These are phyloP conservation scores for Deroplatys truncata DNA, from an alignment of 2,888 invertebrate genomes.

Conservation along the genomic window DNA sequence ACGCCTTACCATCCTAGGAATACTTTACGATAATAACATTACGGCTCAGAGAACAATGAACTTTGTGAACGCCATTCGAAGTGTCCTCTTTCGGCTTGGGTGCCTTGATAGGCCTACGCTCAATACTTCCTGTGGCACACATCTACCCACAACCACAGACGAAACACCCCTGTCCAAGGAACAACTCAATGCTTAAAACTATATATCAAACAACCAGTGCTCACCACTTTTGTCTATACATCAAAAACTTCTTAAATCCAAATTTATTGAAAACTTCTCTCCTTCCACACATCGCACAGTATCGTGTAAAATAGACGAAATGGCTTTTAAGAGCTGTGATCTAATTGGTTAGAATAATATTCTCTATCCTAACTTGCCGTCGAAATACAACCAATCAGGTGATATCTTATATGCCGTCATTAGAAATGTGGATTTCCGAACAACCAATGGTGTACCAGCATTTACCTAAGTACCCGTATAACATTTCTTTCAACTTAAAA, in stretches of 20 bases:
- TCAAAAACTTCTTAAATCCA: constrained; percentile 35
- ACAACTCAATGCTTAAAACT: constrained; percentile 5
- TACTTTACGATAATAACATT: constrained; percentile 27
- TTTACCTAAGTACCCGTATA: constrained; percentile 28
- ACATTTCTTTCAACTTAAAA: constrained; percentile 26
- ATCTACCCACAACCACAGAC: constrained; percentile 16
- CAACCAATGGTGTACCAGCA: constrained; percentile 42
- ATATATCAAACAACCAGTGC: constrained; percentile 33
- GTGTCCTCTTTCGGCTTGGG: constrained; percentile 49
- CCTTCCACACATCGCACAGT: constrained; percentile 32
- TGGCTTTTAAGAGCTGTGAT: constrained; percentile 41
- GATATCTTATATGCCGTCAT: constrained; percentile 35
- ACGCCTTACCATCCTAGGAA: background rate
- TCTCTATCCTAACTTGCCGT: constrained; percentile 46
- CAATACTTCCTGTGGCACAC: constrained; percentile 39
- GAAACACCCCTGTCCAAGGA: constrained; percentile 15
- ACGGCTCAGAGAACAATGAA: constrained; percentile 49
- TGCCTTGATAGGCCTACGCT: constrained; percentile 40
- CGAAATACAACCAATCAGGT: constrained; percentile 45
- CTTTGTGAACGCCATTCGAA: constrained; percentile 54
- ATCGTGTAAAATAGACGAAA: constrained; percentile 38
- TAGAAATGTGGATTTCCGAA: constrained; percentile 47
- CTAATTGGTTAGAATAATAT: constrained; percentile 51
- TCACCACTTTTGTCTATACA: constrained; percentile 35
- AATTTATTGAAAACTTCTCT: constrained; percentile 30